Percentiles rank a stretch among this genome's conserved stretches.
These are phyloP conservation scores for Cerastis rubricosa DNA, from an alignment of 2,888 invertebrate genomes.

Conservation along the genomic window DNA sequence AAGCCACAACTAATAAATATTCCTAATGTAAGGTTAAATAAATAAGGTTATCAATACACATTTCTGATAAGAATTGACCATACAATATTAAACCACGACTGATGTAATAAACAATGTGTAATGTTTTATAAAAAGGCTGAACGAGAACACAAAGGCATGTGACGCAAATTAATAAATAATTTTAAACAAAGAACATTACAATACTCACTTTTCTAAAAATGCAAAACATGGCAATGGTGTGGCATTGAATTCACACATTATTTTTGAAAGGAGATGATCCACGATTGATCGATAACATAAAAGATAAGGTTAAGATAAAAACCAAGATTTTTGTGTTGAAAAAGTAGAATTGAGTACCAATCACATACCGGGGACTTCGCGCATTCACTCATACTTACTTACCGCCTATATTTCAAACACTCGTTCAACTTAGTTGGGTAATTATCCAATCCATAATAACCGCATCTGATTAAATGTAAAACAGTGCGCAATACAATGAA, in stretches of 20 bases:
- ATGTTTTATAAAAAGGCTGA: constrained; percentile 55
- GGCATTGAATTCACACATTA: constrained; percentile 66
- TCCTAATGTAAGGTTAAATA: constrained; percentile 52
- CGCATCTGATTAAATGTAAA: constrained; percentile 66
- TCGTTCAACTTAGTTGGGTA: constrained; percentile 40
- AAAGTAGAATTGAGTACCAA: constrained; percentile 52
- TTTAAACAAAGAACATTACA: constrained; percentile 67
- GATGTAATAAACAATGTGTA: constrained; percentile 56
- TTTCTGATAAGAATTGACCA: constrained; percentile 60
- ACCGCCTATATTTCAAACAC: constrained; percentile 59
- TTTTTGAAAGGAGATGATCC: constrained; percentile 78
- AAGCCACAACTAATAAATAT: constrained; percentile 39
- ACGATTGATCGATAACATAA: constrained; percentile 82
- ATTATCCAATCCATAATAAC: constrained; percentile 54
- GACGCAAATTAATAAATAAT: constrained; percentile 53
- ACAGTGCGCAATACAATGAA: constrained; percentile 76
- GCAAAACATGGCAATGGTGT: constrained; percentile 81
- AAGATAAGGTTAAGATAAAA: constrained; percentile 87
- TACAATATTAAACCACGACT: constrained; percentile 29
- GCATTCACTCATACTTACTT: constrained; percentile 60
- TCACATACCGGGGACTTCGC: constrained; percentile 60
- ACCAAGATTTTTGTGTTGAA: constrained; percentile 70
- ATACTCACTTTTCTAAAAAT: constrained; percentile 84
- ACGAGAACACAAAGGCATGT: constrained; percentile 57
- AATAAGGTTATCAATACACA: constrained; percentile 63